These are phyloP conservation scores for Agapornis roseicollis DNA, from an alignment of 2,113 vertebrate genomes.

Conservation along the genomic window DNA sequence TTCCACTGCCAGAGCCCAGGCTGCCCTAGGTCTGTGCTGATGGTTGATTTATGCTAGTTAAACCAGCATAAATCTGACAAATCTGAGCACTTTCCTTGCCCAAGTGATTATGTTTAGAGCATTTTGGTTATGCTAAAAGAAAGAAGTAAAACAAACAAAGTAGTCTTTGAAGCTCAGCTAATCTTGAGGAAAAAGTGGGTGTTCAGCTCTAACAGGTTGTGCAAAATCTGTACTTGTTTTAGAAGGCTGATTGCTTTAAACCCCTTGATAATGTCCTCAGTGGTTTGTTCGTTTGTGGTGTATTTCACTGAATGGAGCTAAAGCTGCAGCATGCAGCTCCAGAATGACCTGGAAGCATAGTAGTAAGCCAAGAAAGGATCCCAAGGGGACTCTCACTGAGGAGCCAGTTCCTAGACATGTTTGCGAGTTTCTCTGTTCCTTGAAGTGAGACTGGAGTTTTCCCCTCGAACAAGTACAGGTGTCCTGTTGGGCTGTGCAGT, in stretches of 20 bases:
- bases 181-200: neutral
- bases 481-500: neutral
- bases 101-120: neutral
- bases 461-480: neutral
- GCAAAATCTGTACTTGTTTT: neutral
- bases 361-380: neutral
- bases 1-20: neutral
- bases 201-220: neutral
- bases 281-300: neutral
- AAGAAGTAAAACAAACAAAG: neutral
- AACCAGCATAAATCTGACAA: neutral
- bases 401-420: neutral
- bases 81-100: neutral
- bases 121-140: neutral
- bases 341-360: neutral
- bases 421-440: conserved; percentile 1
- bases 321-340: neutral
- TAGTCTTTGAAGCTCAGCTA: neutral
- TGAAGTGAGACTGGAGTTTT: neutral
- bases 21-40: neutral
- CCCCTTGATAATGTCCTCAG: neutral
- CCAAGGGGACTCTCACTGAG: neutral
- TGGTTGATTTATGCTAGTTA: neutral
- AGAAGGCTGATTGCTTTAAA: neutral
- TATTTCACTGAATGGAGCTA: neutral